Percentiles rank a stretch among this genome's conserved stretches.
Conservation (phyloP, 2,113 vertebrate species). For the Orientallactaga bullata region DNA sequence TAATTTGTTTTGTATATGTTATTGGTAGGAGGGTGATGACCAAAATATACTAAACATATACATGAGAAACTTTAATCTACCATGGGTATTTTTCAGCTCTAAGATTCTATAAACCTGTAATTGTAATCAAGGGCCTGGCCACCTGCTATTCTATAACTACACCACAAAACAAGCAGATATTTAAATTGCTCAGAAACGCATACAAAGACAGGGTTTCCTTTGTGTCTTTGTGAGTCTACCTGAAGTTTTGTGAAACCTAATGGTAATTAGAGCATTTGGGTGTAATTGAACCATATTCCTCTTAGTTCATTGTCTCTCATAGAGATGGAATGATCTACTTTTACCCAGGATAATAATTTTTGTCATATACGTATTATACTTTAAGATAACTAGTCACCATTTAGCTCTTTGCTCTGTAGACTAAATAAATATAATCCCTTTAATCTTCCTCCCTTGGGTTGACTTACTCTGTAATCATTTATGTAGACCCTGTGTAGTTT, state of each 20-base stretch:
- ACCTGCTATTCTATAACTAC: slow-evolving; percentile 66
- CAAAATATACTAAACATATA: slow-evolving; percentile 61
- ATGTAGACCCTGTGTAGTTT: slow-evolving; percentile 19
- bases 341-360: slow-evolving; percentile 52
- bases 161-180: slow-evolving; percentile 64
- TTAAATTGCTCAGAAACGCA: slow-evolving; percentile 67
- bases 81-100: slow-evolving; percentile 51
- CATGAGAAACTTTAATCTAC: slow-evolving; percentile 62
- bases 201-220: slow-evolving; percentile 49
- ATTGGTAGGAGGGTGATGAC: slow-evolving; percentile 34
- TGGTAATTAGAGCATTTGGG: slow-evolving; percentile 53
- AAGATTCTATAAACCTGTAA: slow-evolving; percentile 66
- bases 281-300: slow-evolving; percentile 54
- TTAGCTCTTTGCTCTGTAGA: slow-evolving; percentile 67
- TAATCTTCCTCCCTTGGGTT: slow-evolving; percentile 20
- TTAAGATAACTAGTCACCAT: slow-evolving; percentile 55
- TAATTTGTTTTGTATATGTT: slow-evolving; percentile 37
- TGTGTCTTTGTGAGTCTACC: slow-evolving; percentile 56
- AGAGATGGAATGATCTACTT: slow-evolving; percentile 53
- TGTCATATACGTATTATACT: slow-evolving; percentile 40
- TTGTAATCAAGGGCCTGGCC: slow-evolving; percentile 76
- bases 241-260: slow-evolving; percentile 43
- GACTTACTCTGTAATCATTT: slow-evolving; percentile 62
- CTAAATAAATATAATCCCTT: slow-evolving; percentile 70
- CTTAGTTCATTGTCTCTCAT: slow-evolving; percentile 36